phyloP scores from a whole-genome alignment of 2,113 vertebrate species.

The Thomomys bottae region DNA sequence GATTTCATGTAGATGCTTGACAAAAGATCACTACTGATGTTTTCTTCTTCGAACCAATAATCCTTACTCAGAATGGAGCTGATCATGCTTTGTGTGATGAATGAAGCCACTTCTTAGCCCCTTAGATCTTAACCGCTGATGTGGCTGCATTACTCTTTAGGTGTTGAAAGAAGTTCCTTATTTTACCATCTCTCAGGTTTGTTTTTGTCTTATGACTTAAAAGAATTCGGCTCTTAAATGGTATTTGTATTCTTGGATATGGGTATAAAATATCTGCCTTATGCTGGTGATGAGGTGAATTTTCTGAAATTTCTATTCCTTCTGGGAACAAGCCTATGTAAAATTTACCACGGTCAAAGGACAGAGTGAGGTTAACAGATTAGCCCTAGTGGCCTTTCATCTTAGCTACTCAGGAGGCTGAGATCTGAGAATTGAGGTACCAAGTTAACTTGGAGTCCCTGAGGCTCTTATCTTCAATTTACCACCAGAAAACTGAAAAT shows the following conservation, averaged over 20 bases:
- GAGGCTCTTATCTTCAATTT: too few relatives aligned
- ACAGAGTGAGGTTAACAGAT: background rate
- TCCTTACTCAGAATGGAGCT: background rate
- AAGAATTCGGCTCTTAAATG: background rate
- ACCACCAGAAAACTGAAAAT: too few relatives aligned
- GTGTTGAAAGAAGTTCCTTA: background rate
- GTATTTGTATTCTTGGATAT: background rate
- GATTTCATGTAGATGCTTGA: background rate
- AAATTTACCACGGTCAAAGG: background rate
- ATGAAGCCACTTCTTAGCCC: background rate
- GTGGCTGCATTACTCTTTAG: background rate
- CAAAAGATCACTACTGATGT: background rate
- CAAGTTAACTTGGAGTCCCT: too few relatives aligned
- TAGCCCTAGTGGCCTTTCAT: too few relatives aligned
- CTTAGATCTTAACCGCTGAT: too few relatives aligned
- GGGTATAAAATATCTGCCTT: background rate
- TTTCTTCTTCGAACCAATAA: background rate
- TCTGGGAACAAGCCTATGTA: background rate
- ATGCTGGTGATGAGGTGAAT: background rate
- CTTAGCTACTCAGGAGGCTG: too few relatives aligned
- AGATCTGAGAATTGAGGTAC: too few relatives aligned
- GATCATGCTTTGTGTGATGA: too few relatives aligned
- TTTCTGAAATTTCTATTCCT: background rate
- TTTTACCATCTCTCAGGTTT: background rate
- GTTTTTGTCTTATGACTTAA: background rate